phyloP scores from a whole-genome alignment of 2,113 vertebrate genomes.

The Siniperca chuatsi region DNA sequence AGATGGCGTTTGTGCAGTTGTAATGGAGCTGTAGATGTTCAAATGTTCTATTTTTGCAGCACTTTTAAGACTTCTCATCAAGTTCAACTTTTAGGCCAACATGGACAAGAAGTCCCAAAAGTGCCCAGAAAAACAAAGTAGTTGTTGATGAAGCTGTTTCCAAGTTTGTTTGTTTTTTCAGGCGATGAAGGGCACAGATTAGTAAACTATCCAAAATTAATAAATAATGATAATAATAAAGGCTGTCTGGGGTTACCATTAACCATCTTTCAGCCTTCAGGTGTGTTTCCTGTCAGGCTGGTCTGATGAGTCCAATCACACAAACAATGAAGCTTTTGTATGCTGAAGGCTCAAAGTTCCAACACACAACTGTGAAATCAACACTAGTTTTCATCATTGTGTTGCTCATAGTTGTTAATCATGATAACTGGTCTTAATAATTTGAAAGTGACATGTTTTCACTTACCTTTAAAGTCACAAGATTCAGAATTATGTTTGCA shows the following conservation, averaged over 20 bases:
- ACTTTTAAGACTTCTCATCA: not conserved
- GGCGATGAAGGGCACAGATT: not conserved
- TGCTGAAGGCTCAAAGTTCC: not conserved
- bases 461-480: not conserved
- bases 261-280: not conserved
- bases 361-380: not conserved
- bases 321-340: not conserved
- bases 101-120: not conserved
- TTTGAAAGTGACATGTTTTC: not conserved
- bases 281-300: conserved; percentile 25
- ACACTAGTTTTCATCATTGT: not conserved
- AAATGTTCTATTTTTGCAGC: not conserved
- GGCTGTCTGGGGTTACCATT: not conserved
- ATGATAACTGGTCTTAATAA: not conserved
- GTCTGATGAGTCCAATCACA: not conserved
- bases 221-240: not conserved
- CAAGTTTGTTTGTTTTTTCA: no score
- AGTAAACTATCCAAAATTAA: not conserved
- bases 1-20: not conserved
- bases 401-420: not conserved
- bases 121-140: no score
- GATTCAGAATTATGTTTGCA: not conserved
- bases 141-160: no score
- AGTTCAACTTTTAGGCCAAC: not conserved
- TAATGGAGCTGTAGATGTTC: not conserved